Conservation (phyloP, 2,113 vertebrate genomes). For the Zosterops lateralis region DNA sequence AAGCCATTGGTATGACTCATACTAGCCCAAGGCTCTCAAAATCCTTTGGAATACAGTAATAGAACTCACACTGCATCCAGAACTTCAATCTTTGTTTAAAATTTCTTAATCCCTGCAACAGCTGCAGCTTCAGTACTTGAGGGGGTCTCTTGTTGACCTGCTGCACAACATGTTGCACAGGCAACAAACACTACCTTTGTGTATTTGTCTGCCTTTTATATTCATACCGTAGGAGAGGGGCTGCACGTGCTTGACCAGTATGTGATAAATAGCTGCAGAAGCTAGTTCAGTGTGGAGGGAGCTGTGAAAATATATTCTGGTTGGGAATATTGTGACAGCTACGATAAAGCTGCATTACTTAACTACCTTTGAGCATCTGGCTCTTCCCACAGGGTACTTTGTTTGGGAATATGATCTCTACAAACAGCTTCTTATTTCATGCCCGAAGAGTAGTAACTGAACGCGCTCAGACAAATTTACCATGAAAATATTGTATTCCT, state of each 20-base stretch:
- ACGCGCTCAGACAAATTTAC: neutral
- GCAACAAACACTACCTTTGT: neutral
- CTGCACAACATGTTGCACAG: neutral
- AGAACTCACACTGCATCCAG: neutral
- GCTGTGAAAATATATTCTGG: neutral
- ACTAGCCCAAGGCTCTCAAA: neutral
- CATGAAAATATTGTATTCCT: constrained; percentile 19
- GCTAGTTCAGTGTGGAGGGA: neutral
- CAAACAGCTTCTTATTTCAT: constrained; percentile 32
- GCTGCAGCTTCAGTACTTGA: constrained; percentile 16
- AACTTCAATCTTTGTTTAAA: constrained; percentile 32
- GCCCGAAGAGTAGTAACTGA: neutral
- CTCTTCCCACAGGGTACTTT: constrained; percentile 23
- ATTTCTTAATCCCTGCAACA: constrained; percentile 42
- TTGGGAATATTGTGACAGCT: constrained; percentile 22
- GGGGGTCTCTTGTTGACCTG: neutral
- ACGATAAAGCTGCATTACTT: neutral
- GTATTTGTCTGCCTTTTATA: neutral
- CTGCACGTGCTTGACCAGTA: neutral
- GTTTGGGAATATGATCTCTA: constrained; percentile 36
- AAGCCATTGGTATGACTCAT: neutral
- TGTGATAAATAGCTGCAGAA: neutral
- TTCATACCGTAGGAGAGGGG: neutral
- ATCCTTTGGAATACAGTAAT: neutral
- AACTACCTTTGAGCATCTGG: constrained; percentile 41